Percentiles rank a stretch among this genome's conserved stretches.
These are phyloP conservation scores for Glyphotaelius pellucidus DNA, from an alignment of 2,888 invertebrate genomes.

Conservation along the genomic window DNA sequence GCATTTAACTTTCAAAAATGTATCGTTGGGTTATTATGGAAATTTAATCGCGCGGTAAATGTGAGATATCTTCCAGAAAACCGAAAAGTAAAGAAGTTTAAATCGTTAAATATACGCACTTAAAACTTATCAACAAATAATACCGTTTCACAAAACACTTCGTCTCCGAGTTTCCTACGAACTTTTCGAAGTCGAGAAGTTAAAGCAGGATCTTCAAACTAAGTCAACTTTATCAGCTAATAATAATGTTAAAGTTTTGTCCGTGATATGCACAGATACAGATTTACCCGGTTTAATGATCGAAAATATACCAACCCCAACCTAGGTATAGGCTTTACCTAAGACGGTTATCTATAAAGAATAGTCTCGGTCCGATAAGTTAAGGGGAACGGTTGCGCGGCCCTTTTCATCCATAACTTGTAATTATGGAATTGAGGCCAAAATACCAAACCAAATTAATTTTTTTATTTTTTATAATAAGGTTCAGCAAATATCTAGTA, in stretches of 20 bases:
- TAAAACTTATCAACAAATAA: not conserved
- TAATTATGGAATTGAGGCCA: too few relatives aligned
- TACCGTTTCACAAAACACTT: not conserved
- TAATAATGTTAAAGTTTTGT: not conserved
- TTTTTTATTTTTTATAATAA: too few relatives aligned
- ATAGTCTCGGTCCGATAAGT: too few relatives aligned
- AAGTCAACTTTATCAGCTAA: not conserved
- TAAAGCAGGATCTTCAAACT: not conserved
- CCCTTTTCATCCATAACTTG: too few relatives aligned
- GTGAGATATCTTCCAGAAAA: not conserved
- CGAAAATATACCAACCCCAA: too few relatives aligned
- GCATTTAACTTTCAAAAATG: not conserved
- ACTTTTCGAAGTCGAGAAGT: not conserved
- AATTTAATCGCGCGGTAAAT: not conserved
- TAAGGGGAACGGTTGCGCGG: too few relatives aligned
- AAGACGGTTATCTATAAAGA: too few relatives aligned
- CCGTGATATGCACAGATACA: not conserved
- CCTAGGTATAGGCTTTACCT: too few relatives aligned
- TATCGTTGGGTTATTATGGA: not conserved
- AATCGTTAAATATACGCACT: not conserved
- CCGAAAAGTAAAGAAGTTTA: not conserved
- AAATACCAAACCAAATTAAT: too few relatives aligned
- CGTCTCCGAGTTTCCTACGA: not conserved
- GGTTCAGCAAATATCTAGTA: too few relatives aligned
- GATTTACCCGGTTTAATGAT: not conserved